phyloP scores from a whole-genome alignment of 2,797 vertebrate species.

The Oreortyx pictus region DNA sequence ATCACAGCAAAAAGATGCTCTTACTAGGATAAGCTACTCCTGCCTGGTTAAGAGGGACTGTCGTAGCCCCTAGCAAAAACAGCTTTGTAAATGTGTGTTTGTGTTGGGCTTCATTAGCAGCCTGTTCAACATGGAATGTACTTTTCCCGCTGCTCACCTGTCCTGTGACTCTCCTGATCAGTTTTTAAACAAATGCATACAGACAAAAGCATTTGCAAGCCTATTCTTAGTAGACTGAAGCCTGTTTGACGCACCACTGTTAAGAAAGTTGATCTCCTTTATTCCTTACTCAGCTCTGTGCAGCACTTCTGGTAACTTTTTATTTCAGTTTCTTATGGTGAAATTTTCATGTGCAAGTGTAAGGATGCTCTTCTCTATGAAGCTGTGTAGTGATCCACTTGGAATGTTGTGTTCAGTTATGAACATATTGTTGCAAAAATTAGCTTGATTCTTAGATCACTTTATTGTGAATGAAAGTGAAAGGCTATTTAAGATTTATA shows the following conservation, averaged over 20 bases:
- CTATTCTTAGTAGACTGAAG: not conserved
- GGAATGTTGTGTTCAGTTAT: constrained; percentile 2
- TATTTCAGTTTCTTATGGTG: rapidly evolving
- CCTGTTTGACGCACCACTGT: not conserved
- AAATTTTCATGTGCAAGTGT: not conserved
- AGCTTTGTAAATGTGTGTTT: not conserved
- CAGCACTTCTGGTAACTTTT: not conserved
- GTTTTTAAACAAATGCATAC: not conserved
- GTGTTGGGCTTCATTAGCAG: not conserved
- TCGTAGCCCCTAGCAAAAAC: not conserved
- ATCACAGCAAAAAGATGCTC: not conserved
- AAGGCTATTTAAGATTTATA: constrained; percentile 2
- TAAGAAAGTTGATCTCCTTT: not conserved
- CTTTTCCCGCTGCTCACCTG: not conserved
- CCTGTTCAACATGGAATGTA: not conserved
- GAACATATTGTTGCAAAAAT: constrained; percentile 9
- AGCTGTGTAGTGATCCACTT: not conserved
- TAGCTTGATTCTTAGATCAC: not conserved
- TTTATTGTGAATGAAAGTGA: constrained; percentile 29
- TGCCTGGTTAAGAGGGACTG: not conserved
- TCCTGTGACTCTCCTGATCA: not conserved
- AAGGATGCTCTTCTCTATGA: not conserved
- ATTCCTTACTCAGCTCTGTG: not conserved
- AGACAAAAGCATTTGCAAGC: not conserved
- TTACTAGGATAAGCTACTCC: not conserved